These are phyloP conservation scores for Lerema accius DNA, from an alignment of 1,140 invertebrate genomes.

Conservation along the genomic window DNA sequence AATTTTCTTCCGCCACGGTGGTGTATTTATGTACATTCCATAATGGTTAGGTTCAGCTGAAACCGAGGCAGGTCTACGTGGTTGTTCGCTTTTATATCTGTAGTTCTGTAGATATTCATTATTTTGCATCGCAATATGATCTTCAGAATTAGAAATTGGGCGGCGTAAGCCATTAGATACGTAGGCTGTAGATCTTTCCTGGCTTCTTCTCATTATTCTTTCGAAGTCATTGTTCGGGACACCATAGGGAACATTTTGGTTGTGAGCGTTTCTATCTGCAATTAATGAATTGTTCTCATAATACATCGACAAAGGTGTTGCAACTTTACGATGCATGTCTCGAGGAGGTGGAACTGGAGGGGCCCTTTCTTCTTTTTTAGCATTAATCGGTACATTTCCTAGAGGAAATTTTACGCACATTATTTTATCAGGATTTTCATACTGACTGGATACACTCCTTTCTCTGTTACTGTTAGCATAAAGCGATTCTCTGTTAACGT, in stretches of 20 bases:
- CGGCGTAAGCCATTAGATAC: constrained; percentile 66
- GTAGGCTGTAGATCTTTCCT: constrained; percentile 63
- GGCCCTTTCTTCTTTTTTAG: constrained; percentile 71
- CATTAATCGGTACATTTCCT: constrained; percentile 69
- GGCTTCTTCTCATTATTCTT: constrained; percentile 76
- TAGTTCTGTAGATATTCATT: constrained; percentile 67
- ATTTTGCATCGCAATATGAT: constrained; percentile 82
- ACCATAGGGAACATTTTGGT: constrained; percentile 57
- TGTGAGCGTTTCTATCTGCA: constrained; percentile 54
- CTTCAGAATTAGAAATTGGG: constrained; percentile 83
- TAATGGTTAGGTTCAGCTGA: constrained; percentile 82
- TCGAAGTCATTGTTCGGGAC: constrained; percentile 78
- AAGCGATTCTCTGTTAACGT: constrained; percentile 61
- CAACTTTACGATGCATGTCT: constrained; percentile 85
- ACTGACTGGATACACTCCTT: constrained; percentile 61
- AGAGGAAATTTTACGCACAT: constrained; percentile 81
- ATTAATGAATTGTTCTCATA: constrained; percentile 74
- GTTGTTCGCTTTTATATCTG: constrained; percentile 66
- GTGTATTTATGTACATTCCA: constrained; percentile 63
- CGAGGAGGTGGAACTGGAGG: constrained; percentile 88
- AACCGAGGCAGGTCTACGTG: constrained; percentile 83
- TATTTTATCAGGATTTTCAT: constrained; percentile 70
- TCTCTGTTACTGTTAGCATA: constrained; percentile 67
- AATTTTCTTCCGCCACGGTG: constrained; percentile 63
- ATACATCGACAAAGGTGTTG: constrained; percentile 79